Percentiles rank a stretch among this genome's conserved stretches.
These are phyloP conservation scores for Gavialis gangeticus DNA, from an alignment of 2,113 vertebrate genomes.

Conservation along the genomic window DNA sequence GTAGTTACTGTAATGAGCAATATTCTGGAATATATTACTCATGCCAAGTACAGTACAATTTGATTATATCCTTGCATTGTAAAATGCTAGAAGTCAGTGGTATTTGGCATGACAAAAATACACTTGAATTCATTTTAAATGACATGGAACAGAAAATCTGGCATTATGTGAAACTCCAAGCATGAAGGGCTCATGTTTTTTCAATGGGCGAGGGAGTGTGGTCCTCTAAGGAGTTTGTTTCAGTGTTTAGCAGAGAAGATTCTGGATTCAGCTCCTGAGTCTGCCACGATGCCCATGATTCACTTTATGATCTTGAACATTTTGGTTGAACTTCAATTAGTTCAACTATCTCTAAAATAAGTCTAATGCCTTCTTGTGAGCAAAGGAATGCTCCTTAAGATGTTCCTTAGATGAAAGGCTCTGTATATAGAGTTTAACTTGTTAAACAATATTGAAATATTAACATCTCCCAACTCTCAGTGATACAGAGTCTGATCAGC, in stretches of 20 bases:
- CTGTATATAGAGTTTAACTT: background rate
- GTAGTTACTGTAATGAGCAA: background rate
- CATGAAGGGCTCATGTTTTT: background rate
- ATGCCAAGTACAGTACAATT: background rate
- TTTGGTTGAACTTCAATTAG: background rate
- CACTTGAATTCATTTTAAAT: background rate
- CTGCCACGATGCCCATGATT: background rate
- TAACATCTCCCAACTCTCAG: background rate
- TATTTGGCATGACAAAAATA: background rate
- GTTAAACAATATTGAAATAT: background rate
- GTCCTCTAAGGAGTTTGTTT: background rate
- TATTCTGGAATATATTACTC: background rate
- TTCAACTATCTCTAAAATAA: background rate
- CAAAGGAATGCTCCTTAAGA: background rate
- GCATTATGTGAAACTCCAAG: background rate
- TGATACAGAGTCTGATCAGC: background rate
- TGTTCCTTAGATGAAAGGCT: rapidly evolving
- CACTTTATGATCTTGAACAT: background rate
- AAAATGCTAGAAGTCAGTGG: rapidly evolving
- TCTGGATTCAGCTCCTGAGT: rapidly evolving
- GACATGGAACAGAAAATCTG: background rate
- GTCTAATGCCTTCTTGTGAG: background rate
- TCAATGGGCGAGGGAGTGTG: background rate
- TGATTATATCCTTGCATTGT: background rate
- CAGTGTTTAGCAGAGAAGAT: background rate